Evolutionary conservation across 2,888 invertebrate species (phyloP), one percentile per base, ranked within the genome.

Genomic region (Agrilus mali): DNA sequence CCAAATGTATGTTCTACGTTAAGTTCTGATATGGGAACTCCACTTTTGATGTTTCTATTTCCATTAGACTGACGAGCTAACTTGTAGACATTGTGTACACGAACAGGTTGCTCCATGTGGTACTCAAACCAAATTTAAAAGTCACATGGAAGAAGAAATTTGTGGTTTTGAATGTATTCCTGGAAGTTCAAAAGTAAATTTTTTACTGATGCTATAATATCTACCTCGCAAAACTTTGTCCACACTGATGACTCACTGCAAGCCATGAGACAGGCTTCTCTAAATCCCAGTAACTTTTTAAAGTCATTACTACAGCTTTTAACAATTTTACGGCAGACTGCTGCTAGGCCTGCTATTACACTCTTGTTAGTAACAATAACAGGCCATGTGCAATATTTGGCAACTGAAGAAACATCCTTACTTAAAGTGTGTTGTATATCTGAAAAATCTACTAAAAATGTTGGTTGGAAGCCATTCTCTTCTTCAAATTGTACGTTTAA

Each of bases 171-270:
- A 17, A 63, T 44, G 32, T 50, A 53, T 14, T 54, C 20, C 2
- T 10, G 7, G 12, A 37, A 37, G 33, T 45, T 51, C 14, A 51
- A 15, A 15, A 71, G 52, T 39, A 75, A 52, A n/a, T 66, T 56
- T 47, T 73, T 72, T 0, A 82, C 66, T 1, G 80, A 74, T 41
- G 68, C 62, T 10, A 85, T 73, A 36, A 90, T 68, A 59, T 90
- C 86, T 4, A 86, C 73, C 71, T 94, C 94, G 70, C 94, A 94
- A 61, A 90, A 90, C 57, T 83, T 84, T 0, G 93, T 94, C 93
- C 92, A 93, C 33, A 86, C 71, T 7, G 90, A 89, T 7, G 78
- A 75, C 67, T 90, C 90, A 20, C 87, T 82, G 41, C 88, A 87
- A 2, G 89, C 82, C 55, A 85, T 73, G 12, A 92, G 68, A 57